A percentile compares a stretch with the other conserved stretches of the same genome.
Evolutionary conservation across 2,888 invertebrate species (phyloP).

Genomic region (Zeuzera pyrina): DNA sequence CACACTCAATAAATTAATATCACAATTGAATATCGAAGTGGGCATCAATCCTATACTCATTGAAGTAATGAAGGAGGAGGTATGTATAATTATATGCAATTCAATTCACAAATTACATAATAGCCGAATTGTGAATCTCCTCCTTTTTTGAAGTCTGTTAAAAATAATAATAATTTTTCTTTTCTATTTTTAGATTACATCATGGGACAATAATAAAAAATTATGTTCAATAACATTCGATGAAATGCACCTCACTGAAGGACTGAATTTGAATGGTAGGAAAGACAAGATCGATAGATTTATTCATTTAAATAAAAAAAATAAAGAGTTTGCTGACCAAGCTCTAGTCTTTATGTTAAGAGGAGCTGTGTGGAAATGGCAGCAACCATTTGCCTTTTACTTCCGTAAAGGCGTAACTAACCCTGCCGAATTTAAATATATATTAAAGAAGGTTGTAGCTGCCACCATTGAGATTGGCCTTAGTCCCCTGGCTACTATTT

Average conservation of each 20-base stretch:
- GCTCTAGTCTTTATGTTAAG: slow-evolving; percentile 11
- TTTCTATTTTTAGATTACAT: neutral
- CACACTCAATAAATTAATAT: neutral
- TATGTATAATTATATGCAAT: neutral
- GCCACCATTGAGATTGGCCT: slow-evolving; percentile 5
- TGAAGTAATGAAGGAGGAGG: slow-evolving; percentile 1
- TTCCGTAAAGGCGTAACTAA: slow-evolving; percentile 9
- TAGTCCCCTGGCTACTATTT: slow-evolving; percentile 5
- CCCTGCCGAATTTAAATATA: slow-evolving; percentile 3
- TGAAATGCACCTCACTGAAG: slow-evolving; percentile 2
- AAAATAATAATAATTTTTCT: neutral
- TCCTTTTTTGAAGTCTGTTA: neutral
- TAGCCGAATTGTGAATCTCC: no score
- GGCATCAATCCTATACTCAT: slow-evolving; percentile 2
- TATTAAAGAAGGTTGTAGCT: slow-evolving; percentile 6
- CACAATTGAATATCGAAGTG: slow-evolving; percentile 1
- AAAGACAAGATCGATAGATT: slow-evolving; percentile 2
- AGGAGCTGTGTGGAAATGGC: slow-evolving; percentile 9
- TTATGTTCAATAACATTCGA: slow-evolving; percentile 2
- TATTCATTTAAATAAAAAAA: slow-evolving; percentile 7
- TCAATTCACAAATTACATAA: neutral
- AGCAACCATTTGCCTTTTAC: slow-evolving; percentile 13
- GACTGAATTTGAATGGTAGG: neutral
- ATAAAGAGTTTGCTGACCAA: slow-evolving; percentile 8
- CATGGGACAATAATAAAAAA: slow-evolving; percentile 1